Conservation (phyloP, 2,113 vertebrate genomes). For the Malurus cyaneus region DNA sequence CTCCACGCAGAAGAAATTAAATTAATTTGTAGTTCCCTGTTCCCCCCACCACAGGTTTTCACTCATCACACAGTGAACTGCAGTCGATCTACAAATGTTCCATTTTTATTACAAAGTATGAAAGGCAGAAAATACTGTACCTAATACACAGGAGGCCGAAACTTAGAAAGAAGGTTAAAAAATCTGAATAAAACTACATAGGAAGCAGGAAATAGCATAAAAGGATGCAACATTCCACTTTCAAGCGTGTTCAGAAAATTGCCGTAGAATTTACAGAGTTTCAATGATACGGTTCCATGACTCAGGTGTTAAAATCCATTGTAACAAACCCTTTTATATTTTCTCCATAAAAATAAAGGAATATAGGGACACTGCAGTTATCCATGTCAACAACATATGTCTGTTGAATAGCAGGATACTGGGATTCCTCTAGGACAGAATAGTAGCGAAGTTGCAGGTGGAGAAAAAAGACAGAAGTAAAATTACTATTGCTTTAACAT, state of each 20-base stretch:
- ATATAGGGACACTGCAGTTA: constrained; percentile 68
- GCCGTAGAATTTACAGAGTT: constrained; percentile 62
- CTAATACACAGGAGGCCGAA: constrained; percentile 77
- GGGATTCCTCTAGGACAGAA: constrained; percentile 64
- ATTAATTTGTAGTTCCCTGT: not conserved
- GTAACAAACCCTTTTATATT: constrained; percentile 69
- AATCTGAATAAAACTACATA: constrained; percentile 68
- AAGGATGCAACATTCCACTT: constrained; percentile 72
- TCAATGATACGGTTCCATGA: constrained; percentile 61
- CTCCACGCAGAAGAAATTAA: not conserved
- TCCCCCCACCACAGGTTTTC: not conserved
- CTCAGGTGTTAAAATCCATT: constrained; percentile 66
- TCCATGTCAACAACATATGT: constrained; percentile 39
- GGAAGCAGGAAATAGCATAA: constrained; percentile 69
- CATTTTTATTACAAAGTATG: constrained; percentile 83
- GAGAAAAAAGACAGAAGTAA: constrained; percentile 63
- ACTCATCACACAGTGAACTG: constrained; percentile 68
- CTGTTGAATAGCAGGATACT: constrained; percentile 57
- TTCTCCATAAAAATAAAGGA: constrained; percentile 72
- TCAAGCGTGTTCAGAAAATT: constrained; percentile 66
- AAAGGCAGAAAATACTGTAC: constrained; percentile 81
- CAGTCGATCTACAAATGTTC: constrained; percentile 77
- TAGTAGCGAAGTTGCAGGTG: constrained; percentile 21
- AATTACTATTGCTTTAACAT: constrained; percentile 71
- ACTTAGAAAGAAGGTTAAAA: constrained; percentile 73